Conservation (phyloP, 2,113 vertebrate species). For the Brachyhypopomus occidentalis region DNA sequence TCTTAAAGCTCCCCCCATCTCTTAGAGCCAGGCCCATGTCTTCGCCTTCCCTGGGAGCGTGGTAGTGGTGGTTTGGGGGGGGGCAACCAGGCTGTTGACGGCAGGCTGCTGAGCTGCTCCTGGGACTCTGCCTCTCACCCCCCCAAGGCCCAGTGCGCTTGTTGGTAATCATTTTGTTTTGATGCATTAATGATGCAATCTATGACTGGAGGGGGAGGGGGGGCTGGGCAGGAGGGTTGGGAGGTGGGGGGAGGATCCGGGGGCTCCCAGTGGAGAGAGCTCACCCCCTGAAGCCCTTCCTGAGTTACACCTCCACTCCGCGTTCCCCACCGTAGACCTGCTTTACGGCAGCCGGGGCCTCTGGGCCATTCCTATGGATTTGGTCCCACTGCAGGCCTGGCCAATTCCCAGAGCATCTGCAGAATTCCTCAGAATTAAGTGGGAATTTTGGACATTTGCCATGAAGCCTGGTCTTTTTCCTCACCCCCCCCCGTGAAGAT, state of each 20-base stretch:
- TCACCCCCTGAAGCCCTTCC: slow-evolving; percentile 43
- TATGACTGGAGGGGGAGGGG: slow-evolving; percentile 47
- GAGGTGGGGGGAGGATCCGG: slow-evolving; percentile 25
- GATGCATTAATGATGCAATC: slow-evolving; percentile 67
- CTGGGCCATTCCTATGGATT: slow-evolving; percentile 53
- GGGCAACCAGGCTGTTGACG: no score
- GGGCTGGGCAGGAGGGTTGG: slow-evolving; percentile 45
- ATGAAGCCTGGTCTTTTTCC: neutral
- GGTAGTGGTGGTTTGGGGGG: no score
- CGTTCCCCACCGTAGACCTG: slow-evolving; percentile 11
- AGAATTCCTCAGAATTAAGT: slow-evolving; percentile 44
- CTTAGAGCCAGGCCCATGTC: no score
- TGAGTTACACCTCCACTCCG: slow-evolving; percentile 36
- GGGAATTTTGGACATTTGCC: slow-evolving; percentile 34
- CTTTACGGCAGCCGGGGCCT: slow-evolving; percentile 59
- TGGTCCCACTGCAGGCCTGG: slow-evolving; percentile 47
- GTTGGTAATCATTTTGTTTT: slow-evolving; percentile 66
- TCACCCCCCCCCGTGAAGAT: neutral
- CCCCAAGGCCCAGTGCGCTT: slow-evolving; percentile 37
- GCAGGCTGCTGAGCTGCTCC: neutral
- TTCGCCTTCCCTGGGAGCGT: no score
- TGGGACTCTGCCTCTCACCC: neutral
- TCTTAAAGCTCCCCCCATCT: no score
- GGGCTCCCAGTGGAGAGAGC: slow-evolving; percentile 36
- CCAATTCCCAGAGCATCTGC: slow-evolving; percentile 33